phyloP scores from a whole-genome alignment of 2,113 vertebrate genomes.

The Harpagus bidentatus region DNA sequence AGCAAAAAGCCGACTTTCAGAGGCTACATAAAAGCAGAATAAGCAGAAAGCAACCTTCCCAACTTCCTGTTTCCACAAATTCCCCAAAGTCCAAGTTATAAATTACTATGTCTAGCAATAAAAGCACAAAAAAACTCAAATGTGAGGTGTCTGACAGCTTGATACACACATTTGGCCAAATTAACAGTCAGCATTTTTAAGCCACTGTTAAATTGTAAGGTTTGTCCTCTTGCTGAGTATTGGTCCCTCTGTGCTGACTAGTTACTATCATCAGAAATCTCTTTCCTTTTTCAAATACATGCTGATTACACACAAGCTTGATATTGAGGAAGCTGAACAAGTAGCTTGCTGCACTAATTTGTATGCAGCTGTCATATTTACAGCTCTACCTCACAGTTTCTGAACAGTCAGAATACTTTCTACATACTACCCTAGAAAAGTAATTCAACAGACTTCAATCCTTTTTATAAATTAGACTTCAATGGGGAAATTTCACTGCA shows the following conservation, averaged over 20 bases:
- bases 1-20: neutral
- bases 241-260: neutral
- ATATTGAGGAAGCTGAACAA: neutral
- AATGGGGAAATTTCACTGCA: neutral
- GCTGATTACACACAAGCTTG: neutral
- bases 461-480: conserved; percentile 19
- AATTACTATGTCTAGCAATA: neutral
- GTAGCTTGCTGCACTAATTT: neutral
- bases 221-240: neutral
- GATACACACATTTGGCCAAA: accelerated
- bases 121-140: neutral
- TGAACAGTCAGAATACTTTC: neutral
- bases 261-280: neutral
- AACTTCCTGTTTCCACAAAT: neutral
- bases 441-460: neutral
- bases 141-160: neutral
- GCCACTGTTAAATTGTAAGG: neutral
- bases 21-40: neutral
- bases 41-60: neutral
- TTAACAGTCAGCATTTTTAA: neutral
- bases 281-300: neutral
- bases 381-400: neutral
- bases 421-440: neutral
- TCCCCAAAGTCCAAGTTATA: too few species aligned
- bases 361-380: neutral